These are phyloP conservation scores for Drosophila sulfurigaster DNA, from an alignment of 1,140 invertebrate genomes.

Conservation along the genomic window DNA sequence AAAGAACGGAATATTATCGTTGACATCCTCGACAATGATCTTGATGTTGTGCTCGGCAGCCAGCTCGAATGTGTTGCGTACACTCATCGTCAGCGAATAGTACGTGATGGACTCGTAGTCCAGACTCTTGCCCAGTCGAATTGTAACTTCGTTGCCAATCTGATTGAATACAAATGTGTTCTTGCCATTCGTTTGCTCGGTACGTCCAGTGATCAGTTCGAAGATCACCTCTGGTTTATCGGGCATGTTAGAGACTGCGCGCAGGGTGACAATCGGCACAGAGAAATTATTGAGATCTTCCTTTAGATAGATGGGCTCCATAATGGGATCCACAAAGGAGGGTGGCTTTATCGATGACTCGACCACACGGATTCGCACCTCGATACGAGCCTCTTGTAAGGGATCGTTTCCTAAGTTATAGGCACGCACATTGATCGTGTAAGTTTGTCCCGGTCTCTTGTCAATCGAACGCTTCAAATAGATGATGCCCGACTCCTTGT, in stretches of 20 bases:
- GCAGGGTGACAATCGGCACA: slow-evolving; percentile 88
- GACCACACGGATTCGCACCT: slow-evolving; percentile 93
- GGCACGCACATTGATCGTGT: slow-evolving; percentile 90
- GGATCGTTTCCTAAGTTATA: slow-evolving; percentile 89
- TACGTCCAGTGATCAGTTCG: slow-evolving; percentile 91
- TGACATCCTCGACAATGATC: slow-evolving; percentile 93
- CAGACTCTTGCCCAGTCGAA: slow-evolving; percentile 90
- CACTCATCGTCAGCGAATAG: slow-evolving; percentile 93
- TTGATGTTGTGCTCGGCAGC: slow-evolving; percentile 91
- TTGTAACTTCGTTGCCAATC: slow-evolving; percentile 89
- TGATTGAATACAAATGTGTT: slow-evolving; percentile 90
- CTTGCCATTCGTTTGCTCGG: slow-evolving; percentile 93
- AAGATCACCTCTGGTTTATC: slow-evolving; percentile 90
- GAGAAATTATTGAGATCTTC: slow-evolving; percentile 91
- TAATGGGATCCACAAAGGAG: slow-evolving; percentile 87
- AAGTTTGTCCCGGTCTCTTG: slow-evolving; percentile 88
- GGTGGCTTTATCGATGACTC: slow-evolving; percentile 95
- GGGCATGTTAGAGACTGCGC: slow-evolving; percentile 90
- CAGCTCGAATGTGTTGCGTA: slow-evolving; percentile 92
- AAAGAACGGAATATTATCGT: slow-evolving; percentile 95
- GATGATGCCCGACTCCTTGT: slow-evolving; percentile 91
- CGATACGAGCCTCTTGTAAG: slow-evolving; percentile 88
- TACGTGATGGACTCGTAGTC: slow-evolving; percentile 94
- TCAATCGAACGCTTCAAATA: slow-evolving; percentile 89
- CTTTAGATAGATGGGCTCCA: slow-evolving; percentile 88